Evolutionary conservation across 2,888 invertebrate species (phyloP), one percentile per base, ranked within the genome.

Genomic region (Seira ritae): DNA sequence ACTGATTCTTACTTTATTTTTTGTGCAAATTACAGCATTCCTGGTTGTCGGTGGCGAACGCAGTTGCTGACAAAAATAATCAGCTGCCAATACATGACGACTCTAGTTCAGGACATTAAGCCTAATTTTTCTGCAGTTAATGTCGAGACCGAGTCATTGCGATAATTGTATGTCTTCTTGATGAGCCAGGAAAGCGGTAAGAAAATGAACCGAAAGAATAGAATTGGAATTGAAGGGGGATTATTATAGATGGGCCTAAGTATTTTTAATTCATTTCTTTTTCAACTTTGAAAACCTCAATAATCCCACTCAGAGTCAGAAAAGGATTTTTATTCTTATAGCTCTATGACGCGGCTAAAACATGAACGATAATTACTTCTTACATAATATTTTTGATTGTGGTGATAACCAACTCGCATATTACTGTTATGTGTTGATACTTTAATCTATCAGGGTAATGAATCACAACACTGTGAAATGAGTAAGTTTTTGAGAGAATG

Each of bases 31-130:
- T 83, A 8, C 78, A 78, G 83, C 83, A 77, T 77, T 86, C 86
- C 20, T 89, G 88, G 88, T 75, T 89, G 65, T 86, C 88, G 72
- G 88, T 89, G 60, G 88, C 88, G 46, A 86, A 87, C 80, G 80
- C 86, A 55, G 84, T 86, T 70, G 83, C 86, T 31, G 87, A 86
- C 62, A 85, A 84, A 24, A 86, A 85, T 79, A 80, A 85, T 62
- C 85, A 84, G 68, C 71, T 84, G 68, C 81, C 85, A 60, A 77
- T 86, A n/a, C 82, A 80, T 55, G 93, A 94, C 66, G 94, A 94
- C 80, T 94, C 94, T 90, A 89, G 89, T 87, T n/a, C 3, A 50
- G 31, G 31, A 31, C 31, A 31, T 31, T 31, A 31, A 31, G 31
- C 31, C 31, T 31, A 31, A 31, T 31, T 31, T 31, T 31, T 31